These are phyloP conservation scores for Alouatta palliata DNA, from an alignment of 2,113 vertebrate genomes.

Conservation along the genomic window DNA sequence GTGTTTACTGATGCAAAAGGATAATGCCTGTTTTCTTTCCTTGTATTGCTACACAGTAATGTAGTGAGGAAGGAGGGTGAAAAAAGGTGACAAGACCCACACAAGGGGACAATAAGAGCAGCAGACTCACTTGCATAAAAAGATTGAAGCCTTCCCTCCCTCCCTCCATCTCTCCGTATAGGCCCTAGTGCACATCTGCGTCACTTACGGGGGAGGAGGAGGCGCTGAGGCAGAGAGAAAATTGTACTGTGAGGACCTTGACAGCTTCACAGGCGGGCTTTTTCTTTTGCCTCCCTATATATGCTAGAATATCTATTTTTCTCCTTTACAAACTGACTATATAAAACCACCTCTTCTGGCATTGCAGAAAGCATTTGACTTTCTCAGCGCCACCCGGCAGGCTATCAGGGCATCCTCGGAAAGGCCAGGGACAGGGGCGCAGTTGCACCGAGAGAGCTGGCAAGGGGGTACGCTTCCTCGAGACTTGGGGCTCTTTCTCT, in stretches of 20 bases:
- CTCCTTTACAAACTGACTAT: constrained; percentile 69
- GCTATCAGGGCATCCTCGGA: constrained; percentile 66
- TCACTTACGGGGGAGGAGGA: constrained; percentile 80
- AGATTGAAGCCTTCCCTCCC: constrained; percentile 68
- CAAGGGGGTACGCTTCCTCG: constrained; percentile 49
- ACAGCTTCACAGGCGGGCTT: constrained; percentile 76
- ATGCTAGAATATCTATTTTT: constrained; percentile 30
- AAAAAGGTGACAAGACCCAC: constrained; percentile 59
- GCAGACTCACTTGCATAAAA: constrained; percentile 76
- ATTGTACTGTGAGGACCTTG: constrained; percentile 81
- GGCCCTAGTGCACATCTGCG: constrained; percentile 82
- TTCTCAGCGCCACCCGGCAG: constrained; percentile 50
- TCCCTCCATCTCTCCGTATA: constrained; percentile 61
- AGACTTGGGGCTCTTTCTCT: constrained; percentile 68
- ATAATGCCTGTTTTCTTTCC: constrained; percentile 61
- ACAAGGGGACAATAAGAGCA: constrained; percentile 69
- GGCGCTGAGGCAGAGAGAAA: constrained; percentile 77
- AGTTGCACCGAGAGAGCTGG: constrained; percentile 43
- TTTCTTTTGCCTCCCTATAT: constrained; percentile 28
- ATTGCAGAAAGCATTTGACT: constrained; percentile 66
- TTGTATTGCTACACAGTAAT: background rate
- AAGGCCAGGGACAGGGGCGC: constrained; percentile 47
- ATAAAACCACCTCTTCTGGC: constrained; percentile 51
- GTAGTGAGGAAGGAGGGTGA: constrained; percentile 28
- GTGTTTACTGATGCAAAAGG: constrained; percentile 55